Evolutionary conservation across 2,888 invertebrate species (phyloP).

Genomic region (Netelia virgata): DNA sequence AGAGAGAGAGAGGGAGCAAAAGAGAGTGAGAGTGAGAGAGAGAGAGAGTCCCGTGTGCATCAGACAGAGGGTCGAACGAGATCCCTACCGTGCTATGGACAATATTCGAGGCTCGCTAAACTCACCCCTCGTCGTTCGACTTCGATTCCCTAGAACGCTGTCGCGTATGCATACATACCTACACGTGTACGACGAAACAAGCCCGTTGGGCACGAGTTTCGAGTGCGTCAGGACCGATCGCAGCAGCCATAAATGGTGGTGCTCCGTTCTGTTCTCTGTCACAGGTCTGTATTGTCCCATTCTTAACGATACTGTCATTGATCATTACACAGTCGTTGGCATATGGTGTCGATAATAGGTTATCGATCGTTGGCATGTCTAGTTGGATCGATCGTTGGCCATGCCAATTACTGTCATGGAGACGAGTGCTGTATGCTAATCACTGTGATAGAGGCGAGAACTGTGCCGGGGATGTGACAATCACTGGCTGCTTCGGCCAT

Average conservation of each 20-base stretch:
- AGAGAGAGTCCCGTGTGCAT: constrained; percentile 22
- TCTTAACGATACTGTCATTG: constrained; percentile 10
- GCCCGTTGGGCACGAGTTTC: constrained; percentile 42
- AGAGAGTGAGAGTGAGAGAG: not conserved
- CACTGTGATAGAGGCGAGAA: no score
- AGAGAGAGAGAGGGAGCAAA: not conserved
- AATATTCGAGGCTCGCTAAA: constrained; percentile 28
- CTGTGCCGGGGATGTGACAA: not conserved
- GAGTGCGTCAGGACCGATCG: constrained; percentile 51
- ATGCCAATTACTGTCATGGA: no score
- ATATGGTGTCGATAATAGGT: not conserved
- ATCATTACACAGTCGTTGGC: not conserved
- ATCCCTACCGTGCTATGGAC: constrained; percentile 5
- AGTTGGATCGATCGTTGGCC: no score
- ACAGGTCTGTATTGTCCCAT: not conserved
- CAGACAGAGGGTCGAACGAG: constrained; percentile 47
- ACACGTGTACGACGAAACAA: constrained; percentile 24
- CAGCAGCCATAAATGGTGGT: constrained; percentile 50
- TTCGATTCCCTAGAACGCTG: constrained; percentile 33
- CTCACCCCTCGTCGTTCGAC: constrained; percentile 24
- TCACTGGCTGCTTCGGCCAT: not conserved
- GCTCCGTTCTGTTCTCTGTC: constrained; percentile 14
- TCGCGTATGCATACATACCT: not conserved
- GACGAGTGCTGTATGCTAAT: no score
- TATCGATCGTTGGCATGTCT: no score